Base-by-base conservation (phyloP, 2,113 vertebrate species). In the Aspiorhynchus laticeps region DNA sequence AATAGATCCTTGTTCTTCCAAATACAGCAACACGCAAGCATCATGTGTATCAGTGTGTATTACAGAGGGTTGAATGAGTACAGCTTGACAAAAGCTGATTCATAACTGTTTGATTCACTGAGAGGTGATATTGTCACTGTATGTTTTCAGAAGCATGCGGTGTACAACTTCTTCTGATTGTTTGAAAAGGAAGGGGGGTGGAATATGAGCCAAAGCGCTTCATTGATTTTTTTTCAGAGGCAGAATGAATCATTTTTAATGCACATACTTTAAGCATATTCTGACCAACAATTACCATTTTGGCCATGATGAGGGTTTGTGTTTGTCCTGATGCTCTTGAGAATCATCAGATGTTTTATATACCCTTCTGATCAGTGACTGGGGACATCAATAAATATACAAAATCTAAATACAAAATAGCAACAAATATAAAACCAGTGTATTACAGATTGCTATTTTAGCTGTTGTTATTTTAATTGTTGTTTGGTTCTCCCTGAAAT, bases 1-100 rank as follows among this genome's bases (percentile, higher is more conserved):
- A 76, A 85, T 79, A 46, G 12, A 81, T 87, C 56, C 24, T 85
- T 48, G 81, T 79, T 87, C 77, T 87, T 89, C 86, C 88, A 88
- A 78, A 83, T 85, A 87, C 69, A 67, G 41, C 69, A 24, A 41
- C 33, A 63, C 75, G 51, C 36, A 61, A 61, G 15, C 84, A 46
- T 88, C 38, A 75, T 19, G 12, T 41, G 19, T 33, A 31, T 56
- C 15, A 14, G 8, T 80, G n/a, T 51, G 38, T 82, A 33, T 59
- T 75, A 61, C 67, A 36, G 36, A 63, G 31, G 41, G 33, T 28
- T 83, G 38, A 77, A 77, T 15, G 24, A 61, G 9, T 48, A 15
- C 21, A 79, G 31, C 4, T 83, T n/a, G 41, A 51, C 38, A 76
- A 80, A 53, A n/a, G 48, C 10, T 81, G 79, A 81, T 31, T 4